Base-by-base conservation (phyloP, 2,888 invertebrate species). In the Cephalotes varians region DNA sequence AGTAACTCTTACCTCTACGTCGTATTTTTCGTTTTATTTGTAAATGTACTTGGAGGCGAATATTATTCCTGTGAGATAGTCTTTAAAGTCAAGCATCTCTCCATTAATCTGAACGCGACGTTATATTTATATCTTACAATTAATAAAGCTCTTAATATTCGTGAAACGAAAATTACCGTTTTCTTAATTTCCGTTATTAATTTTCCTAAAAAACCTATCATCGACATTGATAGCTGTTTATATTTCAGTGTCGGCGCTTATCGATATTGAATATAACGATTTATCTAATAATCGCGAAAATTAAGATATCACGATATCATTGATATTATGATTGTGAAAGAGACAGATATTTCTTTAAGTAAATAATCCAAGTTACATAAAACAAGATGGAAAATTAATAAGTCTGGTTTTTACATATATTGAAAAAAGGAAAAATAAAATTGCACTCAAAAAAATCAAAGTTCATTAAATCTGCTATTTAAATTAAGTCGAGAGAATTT, bases 91-190 rank as follows among this genome's bases (percentile, higher is more conserved):
- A 60, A 58, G 15, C 47, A 44, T 34, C 21, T 31, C 56, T 44
- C 31, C 51, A 54, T 56, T 77, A 54, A 67, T 77, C 54, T 31
- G 21, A 0, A 21, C 51, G 6, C 67, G 40, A 21, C 31, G 31
- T 65, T 44, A 54, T 54, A 44, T 56, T 77, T 44, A 54, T 54
- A 44, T 56, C 69, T 69, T 69, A 77, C 18, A 49, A 21, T 54
- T 31, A 69, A 77, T 56, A 44, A 44, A 31, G 12, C 31, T 77
- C 40, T 67, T 51, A 40, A 77, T 40, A 56, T 49, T 64, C 67
- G 18, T 15, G 21, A 40, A 1, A 1, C 10, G 15, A 10, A 51
- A 31, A 77, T 77, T 15, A 51, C 18, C n/a, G n/a, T n/a, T n/a
- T n/a, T n/a, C n/a, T n/a, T n/a, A n/a, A 21, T 44, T 54, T 9